Conservation (phyloP, 2,888 invertebrate genomes). For the Tillus elongatus region DNA sequence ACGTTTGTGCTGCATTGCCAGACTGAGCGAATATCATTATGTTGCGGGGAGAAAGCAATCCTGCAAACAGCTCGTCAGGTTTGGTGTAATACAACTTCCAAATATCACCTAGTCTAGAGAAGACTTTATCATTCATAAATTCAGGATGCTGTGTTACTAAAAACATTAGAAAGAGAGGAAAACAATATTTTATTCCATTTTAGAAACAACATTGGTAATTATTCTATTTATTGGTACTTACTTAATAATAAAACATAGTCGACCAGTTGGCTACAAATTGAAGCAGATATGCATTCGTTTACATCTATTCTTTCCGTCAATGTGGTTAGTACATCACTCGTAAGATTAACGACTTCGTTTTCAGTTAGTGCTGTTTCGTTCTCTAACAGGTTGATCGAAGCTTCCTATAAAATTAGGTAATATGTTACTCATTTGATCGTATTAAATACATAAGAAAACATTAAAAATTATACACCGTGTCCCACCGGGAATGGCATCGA, state of each 20-base stretch:
- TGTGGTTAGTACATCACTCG: constrained; percentile 22
- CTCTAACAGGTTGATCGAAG: constrained; percentile 16
- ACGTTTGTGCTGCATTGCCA: constrained; percentile 18
- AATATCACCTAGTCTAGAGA: constrained; percentile 19
- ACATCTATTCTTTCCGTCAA: constrained; percentile 33
- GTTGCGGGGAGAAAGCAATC: constrained; percentile 31
- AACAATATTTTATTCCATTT: background rate
- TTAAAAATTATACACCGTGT: too few species aligned
- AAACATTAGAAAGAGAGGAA: constrained; percentile 10
- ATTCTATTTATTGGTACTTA: constrained; percentile 21
- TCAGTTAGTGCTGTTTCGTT: constrained; percentile 6
- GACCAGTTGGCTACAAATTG: constrained; percentile 27
- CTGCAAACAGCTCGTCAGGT: constrained; percentile 27
- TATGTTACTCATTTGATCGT: too few species aligned
- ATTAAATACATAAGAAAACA: too few species aligned
- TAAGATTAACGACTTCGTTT: constrained; percentile 16
- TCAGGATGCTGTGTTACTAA: constrained; percentile 24
- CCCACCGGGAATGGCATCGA: too few species aligned
- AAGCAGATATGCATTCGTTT: constrained; percentile 28
- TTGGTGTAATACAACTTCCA: constrained; percentile 22
- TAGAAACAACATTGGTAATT: constrained; percentile 1
- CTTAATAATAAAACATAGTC: constrained; percentile 31
- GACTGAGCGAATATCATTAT: constrained; percentile 28
- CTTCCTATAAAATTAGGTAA: constrained; percentile 16
- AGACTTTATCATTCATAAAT: constrained; percentile 16